Evolutionary conservation across 1,140 invertebrate genomes (phyloP), one percentile per base, ranked within the genome.

Genomic region (Drosophila tristis): DNA sequence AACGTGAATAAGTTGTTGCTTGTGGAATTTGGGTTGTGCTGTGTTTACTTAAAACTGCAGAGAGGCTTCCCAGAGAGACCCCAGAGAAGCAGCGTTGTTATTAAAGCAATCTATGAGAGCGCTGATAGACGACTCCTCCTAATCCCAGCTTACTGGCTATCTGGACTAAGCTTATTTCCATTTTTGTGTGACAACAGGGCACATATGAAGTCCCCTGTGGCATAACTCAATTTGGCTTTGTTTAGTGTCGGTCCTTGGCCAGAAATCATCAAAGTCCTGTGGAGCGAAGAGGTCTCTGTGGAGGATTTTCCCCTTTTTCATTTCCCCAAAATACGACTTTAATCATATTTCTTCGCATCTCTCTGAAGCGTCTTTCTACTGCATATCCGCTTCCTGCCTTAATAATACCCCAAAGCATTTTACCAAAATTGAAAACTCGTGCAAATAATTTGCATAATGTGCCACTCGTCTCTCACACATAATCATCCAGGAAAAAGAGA

Each of bases 391-490:
- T 9, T 35, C 29, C 15, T 23, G 67, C 58, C 75, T 67, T 84
- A 76, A 84, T 84, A 79, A 84, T 76, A 54, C 66, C 74, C 82
- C 57, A 87, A 79, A 87, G 80, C 81, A 65, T 85, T 85, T 86
- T 74, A 70, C 77, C 79, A 87, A 86, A 82, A 86, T 86, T 86
- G 82, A 86, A 86, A 86, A 82, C 81, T 86, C 82, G 74, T 82
- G 82, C 84, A 86, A 87, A 87, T 87, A 78, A 86, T 86, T 86
- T 86, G 75, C 82, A 86, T 86, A 86, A 86, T 87, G 57, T 74
- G 60, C 64, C 63, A 80, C 31, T 55, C 61, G 58, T 11, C 16
- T 29, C 50, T 35, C 39, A 53, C 50, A 48, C 49, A 44, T 15
- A 48, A 39, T 45, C 55, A 20, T 20, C 20, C 20, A 44, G 71